Percentiles rank a stretch among this genome's conserved stretches.
phyloP scores from a whole-genome alignment of 2,888 invertebrate species.

The Graphium colonna region DNA sequence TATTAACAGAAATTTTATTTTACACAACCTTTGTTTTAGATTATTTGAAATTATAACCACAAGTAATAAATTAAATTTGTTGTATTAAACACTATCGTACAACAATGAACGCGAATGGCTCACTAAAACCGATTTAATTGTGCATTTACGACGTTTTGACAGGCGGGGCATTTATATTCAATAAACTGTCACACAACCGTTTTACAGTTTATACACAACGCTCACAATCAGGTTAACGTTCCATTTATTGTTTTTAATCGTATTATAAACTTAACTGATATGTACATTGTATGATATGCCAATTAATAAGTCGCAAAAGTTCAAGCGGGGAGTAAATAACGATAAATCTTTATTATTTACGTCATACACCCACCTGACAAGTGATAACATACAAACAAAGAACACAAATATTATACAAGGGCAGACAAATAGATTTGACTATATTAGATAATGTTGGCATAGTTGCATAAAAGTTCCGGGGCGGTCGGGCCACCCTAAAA shows the following conservation, averaged over 20 bases:
- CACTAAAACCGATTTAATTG: slow-evolving; percentile 41
- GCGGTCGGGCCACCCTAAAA: slow-evolving; percentile 49
- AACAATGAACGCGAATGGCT: slow-evolving; percentile 39
- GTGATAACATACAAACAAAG: not conserved
- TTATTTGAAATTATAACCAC: too few species aligned
- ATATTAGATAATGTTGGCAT: not conserved
- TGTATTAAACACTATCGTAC: slow-evolving; percentile 25
- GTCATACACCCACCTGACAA: not conserved
- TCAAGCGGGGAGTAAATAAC: not conserved
- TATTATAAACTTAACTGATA: not conserved
- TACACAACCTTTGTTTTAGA: too few species aligned
- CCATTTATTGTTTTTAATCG: slow-evolving; percentile 27
- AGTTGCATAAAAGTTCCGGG: not conserved
- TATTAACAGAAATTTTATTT: too few species aligned
- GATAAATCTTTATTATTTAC: not conserved
- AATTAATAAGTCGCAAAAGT: not conserved
- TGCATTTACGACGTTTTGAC: slow-evolving; percentile 36
- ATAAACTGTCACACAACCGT: slow-evolving; percentile 33
- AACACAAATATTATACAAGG: too few species aligned
- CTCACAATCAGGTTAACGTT: slow-evolving; percentile 28
- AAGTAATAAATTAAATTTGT: not conserved
- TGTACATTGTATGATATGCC: slow-evolving; percentile 21
- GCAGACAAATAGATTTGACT: too few species aligned
- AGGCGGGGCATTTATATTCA: slow-evolving; percentile 26
- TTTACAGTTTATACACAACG: slow-evolving; percentile 34